Evolutionary conservation across 2,888 invertebrate genomes (phyloP), one percentile per base, ranked within the genome.

Genomic region (Lasioglossum figueresi): DNA sequence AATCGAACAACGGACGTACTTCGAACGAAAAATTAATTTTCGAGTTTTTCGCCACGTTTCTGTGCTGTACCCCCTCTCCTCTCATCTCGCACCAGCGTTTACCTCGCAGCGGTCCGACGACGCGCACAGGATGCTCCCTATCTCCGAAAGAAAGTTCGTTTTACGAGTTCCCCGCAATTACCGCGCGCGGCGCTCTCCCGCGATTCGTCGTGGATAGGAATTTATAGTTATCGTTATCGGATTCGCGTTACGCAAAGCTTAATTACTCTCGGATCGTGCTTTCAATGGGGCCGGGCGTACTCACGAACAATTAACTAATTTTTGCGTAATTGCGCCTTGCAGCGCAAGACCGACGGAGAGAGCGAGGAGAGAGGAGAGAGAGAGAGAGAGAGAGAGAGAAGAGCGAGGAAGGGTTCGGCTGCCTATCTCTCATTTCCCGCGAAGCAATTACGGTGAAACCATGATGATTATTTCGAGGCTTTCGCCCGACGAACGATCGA

Each of bases 361-460:
- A n/a, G n/a, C n/a, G n/a, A n/a, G n/a, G n/a, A n/a, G n/a, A 5
- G 27, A 14, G 27, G 12, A 59, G 59, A 52, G 23, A 10, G 52
- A 23, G 48, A 52, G 23, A 8, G 48, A 19, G 45, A 45, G 43
- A 4, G 23, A 23, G 52, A 23, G 52, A 52, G 52, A 23, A 10
- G n/a, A 3, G 56, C 5, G 56, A n/a, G 27, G 14, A 27, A 34
- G 66, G 19, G 66, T 8, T 31, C 34, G 66, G 66, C 19, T 14
- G 27, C 52, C 87, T 83, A 90, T 87, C 88, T 89, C 89, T 89
- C 89, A 89, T 89, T 90, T 89, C 87, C 89, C 86, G 89, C 85
- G 84, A 83, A 81, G 89, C 89, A 89, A 89, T 89, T 90, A 89
- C 88, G 85, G 90, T 81, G 88, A 90, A 88, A 90, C 87, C 85